A percentile compares a stretch with the other conserved stretches of the same genome.
These are phyloP conservation scores for Hucho hucho DNA, from an alignment of 2,113 vertebrate species.

Conservation along the genomic window DNA sequence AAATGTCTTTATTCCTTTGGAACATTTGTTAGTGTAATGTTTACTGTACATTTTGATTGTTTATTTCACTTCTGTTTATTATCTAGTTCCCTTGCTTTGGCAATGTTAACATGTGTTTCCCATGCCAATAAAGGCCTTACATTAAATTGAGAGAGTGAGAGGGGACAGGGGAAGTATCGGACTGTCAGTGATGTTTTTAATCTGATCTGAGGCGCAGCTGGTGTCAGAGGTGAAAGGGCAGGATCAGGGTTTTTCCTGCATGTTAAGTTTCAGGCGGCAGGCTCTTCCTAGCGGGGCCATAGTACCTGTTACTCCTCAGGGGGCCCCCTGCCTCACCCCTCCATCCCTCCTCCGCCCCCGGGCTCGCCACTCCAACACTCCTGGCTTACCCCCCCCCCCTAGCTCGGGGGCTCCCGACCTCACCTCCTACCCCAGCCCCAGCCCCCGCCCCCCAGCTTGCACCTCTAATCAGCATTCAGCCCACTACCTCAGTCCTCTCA, in stretches of 20 bases:
- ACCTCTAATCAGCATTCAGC: slow-evolving; percentile 63
- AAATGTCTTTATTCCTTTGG: too few relatives aligned
- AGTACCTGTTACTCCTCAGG: slow-evolving; percentile 62
- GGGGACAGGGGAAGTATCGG: not conserved
- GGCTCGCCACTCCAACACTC: not conserved
- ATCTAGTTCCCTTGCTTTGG: too few relatives aligned
- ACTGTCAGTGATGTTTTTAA: not conserved
- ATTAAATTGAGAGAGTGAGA: too few relatives aligned
- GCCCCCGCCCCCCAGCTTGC: not conserved
- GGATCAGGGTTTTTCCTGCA: slow-evolving; percentile 36
- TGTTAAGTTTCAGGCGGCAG: slow-evolving; percentile 38
- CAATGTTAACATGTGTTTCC: too few relatives aligned
- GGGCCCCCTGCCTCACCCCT: slow-evolving; percentile 25
- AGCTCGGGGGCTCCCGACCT: not conserved
- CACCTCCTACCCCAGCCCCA: too few relatives aligned
- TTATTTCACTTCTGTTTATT: too few relatives aligned
- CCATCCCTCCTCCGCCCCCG: slow-evolving; percentile 22
- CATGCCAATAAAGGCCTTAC: too few relatives aligned
- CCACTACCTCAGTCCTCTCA: slow-evolving; percentile 48
- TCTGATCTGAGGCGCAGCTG: not conserved
- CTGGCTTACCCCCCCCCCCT: slow-evolving; percentile 28
- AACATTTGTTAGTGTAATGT: too few relatives aligned
- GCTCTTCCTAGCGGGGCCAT: slow-evolving; percentile 46
- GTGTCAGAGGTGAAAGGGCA: slow-evolving; percentile 59
- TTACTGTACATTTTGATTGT: too few relatives aligned